Evolutionary conservation across 2,888 invertebrate genomes (phyloP), one percentile per base, ranked within the genome.

Genomic region (Drosophila cracens): DNA sequence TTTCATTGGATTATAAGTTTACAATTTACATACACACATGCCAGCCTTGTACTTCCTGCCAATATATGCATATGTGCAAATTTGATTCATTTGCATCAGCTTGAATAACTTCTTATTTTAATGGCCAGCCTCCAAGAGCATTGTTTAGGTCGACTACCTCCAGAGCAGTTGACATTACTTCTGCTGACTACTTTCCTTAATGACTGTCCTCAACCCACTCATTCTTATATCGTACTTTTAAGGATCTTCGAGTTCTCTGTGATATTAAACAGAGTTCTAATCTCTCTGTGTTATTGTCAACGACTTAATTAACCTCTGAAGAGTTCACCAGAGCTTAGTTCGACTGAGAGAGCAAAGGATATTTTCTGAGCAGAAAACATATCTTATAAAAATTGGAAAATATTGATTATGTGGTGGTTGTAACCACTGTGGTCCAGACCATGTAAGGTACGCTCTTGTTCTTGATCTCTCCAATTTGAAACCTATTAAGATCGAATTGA

Each of bases 1-100:
- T 86, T 89, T 85, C 48, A 68, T 62, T 52, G 46, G 25, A 33
- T 59, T 60, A 68, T 57, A 70, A 63, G 36, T 48, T 53, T 57
- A 13, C 40, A 64, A 31, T 75, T 54, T 74, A 51, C 59, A 48
- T 59, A 38, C 33, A 48, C 56, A 38, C 33, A 54, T 10, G 5
- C 16, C 53, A 34, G 13, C 21, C 4, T 2, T 25, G 16, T 46
- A 16, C 6, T n/a, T 58, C 7, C 6, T 43, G 0, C 46, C 21
- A 46, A 46, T 46, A 16, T 16, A 46, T 46, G 46, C 46, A 25
- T 46, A 21, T 46, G 46, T 46, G 21, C 25, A 8, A 46, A 46
- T 46, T 4, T 16, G 4, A 16, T 46, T 21, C 13, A 21, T 21
- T 16, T 25, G 13, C 7, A 21, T 13, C 13, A 46, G 43, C 43